Evolutionary conservation across 1,140 invertebrate species (phyloP).

Genomic region (Popillia japonica): DNA sequence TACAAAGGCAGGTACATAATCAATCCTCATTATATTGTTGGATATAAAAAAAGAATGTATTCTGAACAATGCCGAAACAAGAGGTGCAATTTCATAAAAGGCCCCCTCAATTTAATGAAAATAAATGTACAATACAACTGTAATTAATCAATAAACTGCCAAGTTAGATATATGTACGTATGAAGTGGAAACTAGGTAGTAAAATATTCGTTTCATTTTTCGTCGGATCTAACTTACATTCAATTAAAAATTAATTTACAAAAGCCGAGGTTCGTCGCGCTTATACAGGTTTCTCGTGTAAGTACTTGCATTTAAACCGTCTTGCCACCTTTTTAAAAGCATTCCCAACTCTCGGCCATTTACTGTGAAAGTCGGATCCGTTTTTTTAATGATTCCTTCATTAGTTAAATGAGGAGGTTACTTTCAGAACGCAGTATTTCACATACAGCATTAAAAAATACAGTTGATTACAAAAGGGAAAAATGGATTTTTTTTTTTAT

Average conservation of each 20-base stretch:
- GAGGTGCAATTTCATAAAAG: neutral
- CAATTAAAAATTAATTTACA: conserved; percentile 12
- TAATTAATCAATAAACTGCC: neutral
- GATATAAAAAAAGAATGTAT: neutral
- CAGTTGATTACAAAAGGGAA: too few species aligned
- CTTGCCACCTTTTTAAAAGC: neutral
- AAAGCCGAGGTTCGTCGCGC: neutral
- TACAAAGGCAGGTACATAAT: neutral
- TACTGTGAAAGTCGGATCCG: neutral
- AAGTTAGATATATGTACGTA: neutral
- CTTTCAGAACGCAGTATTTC: too few species aligned
- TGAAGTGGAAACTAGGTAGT: too few species aligned
- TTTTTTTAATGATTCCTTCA: neutral
- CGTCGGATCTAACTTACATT: neutral
- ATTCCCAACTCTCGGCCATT: neutral
- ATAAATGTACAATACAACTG: conserved; percentile 1
- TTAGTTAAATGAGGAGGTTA: neutral
- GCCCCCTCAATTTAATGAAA: neutral
- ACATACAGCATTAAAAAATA: too few species aligned
- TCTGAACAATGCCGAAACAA: neutral
- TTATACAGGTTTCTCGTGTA: neutral
- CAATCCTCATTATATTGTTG: neutral
- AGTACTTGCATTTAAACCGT: neutral
- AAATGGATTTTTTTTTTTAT: too few species aligned
- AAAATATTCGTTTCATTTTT: neutral